Base-by-base conservation (phyloP, 2,888 invertebrate genomes). In the Cryptus viduatorius region DNA sequence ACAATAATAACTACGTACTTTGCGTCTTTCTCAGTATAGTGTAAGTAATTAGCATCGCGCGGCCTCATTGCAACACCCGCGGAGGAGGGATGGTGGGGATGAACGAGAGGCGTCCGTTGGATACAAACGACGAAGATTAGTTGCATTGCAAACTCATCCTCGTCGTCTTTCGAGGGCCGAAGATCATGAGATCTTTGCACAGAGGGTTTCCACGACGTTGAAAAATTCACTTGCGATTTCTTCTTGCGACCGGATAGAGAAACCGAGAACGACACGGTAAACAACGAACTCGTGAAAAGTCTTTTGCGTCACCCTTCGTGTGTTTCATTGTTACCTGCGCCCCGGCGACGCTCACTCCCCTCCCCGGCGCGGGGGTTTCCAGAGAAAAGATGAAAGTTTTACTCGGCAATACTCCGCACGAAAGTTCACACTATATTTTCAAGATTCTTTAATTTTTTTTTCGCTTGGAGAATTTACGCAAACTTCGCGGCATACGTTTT, bases 41-140 rank as follows among this genome's bases (percentile, higher is more conserved):
- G 89, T 86, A 83, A 88, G 89, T 91, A 92, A 93, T 93, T 93
- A 93, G 90, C 91, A 91, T 91, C 88, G 88, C 83, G 59, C 12
- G 69, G 69, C 72, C 78, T 71, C 80, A 77, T 86, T 85, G 83
- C 83, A 83, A 73, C 67, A 73, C 73, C 4, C 65, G 82, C 84
- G 83, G 82, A 82, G 56, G 73, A 61, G 24, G 48, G 67, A 48
- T 37, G 42, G 71, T 64, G 61, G 37, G 37, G 37, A 1, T 37
- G 37, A 7, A 37, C 37, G 37, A 37, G 8, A 8, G 8, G 37
- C 56, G 37, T 37, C 10, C 56, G 48, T 29, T n/a, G 64, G 64
- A 42, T 56, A 46, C 19, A 68, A 71, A 37, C 24, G 37, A 50
- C 48, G 68, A 68, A 67, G 64, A 61, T 56, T 37, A 16, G 59